Base-by-base conservation (phyloP, 2,113 vertebrate species). In the Hirundichthys speculiger region DNA sequence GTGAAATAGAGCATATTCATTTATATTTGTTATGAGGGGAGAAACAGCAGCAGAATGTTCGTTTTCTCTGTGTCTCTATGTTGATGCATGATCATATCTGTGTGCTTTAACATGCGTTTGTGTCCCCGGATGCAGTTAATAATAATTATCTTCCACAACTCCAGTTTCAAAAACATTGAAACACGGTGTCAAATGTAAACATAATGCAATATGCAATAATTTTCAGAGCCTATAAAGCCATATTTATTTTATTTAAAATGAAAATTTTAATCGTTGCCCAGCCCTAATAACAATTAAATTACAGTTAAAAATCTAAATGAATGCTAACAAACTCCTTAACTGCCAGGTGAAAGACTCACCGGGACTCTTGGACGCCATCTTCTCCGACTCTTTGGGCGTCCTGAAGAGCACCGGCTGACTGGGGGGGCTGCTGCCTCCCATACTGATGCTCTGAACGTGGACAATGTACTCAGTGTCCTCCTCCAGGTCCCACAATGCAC, bases 401-500 rank as follows among this genome's bases (percentile, higher is more conserved):
- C 95, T 95, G 92, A 98, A 98, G 73, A 94, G 90, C 82, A 98
- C 92, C 0, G 96, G 95, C 84, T 98, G 96, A 22, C 96, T 98
- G 25, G 94, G 94, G 0, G 96, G 96, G 70, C 96, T 96, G 89
- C 96, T 95, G 72, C 95, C 96, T 63, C 93, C 94, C 89, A 97
- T 93, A 88, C 96, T 97, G 91, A 98, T 96, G 88, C 95, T 90
- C 89, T 97, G 96, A 49, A 98, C 96, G 0, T 98, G 96, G 60
- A 98, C 94, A 0, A 97, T 98, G 86, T 98, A 98, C 77, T 98
- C 96, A 0, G 96, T 98, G 90, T 98, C 96, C 87, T 97, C 95
- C 65, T 98, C 96, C 86, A 98, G 92, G 82, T 97, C 96, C 96
- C 96, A 98, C 73, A 98, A 87, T 46, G 94, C 94, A 52, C 96